A percentile compares a stretch with the other conserved stretches of the same genome.
These are phyloP conservation scores for Myotis brandtii DNA, from an alignment of 2,113 vertebrate genomes.

Conservation along the genomic window DNA sequence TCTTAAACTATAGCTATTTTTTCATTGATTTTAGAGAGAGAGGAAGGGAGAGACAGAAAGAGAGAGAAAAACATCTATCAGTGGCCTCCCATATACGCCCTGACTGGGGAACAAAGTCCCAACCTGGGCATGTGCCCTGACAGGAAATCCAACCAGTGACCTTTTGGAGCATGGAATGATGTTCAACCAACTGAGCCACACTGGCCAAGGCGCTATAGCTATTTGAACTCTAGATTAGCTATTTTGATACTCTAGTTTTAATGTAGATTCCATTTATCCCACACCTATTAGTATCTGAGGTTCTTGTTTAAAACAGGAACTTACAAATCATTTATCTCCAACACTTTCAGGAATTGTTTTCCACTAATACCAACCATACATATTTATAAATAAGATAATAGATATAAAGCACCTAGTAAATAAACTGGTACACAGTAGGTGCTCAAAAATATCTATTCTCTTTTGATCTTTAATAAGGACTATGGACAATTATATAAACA, in stretches of 20 bases:
- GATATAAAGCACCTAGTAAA: background rate
- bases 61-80: background rate
- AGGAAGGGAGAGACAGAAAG: background rate
- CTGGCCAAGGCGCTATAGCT: background rate
- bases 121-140: background rate
- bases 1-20: background rate
- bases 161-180: background rate
- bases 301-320: slow-evolving; percentile 14
- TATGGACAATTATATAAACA: background rate
- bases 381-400: background rate
- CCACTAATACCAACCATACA: background rate
- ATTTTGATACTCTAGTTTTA: background rate
- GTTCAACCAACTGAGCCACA: background rate
- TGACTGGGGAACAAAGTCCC: no score
- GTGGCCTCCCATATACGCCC: no score
- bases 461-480: background rate
- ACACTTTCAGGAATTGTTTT: background rate
- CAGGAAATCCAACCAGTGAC: background rate
- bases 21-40: background rate
- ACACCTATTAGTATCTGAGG: background rate
- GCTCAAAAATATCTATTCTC: background rate
- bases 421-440: background rate
- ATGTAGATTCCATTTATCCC: background rate
- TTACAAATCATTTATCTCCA: slow-evolving; percentile 16
- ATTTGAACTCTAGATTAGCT: background rate